phyloP scores from a whole-genome alignment of 2,113 vertebrate species.

The Ptilorrhoa leucosticta region DNA sequence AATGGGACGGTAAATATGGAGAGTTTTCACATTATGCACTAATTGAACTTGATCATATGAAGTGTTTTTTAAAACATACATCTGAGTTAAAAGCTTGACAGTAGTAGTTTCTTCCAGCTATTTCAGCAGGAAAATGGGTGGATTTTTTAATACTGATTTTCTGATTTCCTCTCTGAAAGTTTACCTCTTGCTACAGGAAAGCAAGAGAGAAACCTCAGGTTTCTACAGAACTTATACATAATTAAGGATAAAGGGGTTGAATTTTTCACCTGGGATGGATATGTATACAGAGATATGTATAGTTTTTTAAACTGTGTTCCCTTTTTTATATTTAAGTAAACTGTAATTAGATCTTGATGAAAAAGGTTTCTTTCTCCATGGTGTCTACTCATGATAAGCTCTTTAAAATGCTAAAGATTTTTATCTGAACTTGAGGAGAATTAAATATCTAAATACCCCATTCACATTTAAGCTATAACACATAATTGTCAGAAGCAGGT shows the following conservation, averaged over 20 bases:
- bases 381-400: not conserved
- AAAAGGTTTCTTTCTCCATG: not conserved
- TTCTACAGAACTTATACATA: not conserved
- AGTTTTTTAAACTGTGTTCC: not conserved
- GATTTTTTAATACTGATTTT: not conserved
- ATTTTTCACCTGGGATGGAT: not conserved
- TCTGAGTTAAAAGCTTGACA: not conserved
- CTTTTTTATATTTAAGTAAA: not conserved
- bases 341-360: not conserved
- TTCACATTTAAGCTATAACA: not conserved
- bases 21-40: not conserved
- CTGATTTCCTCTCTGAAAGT: not conserved
- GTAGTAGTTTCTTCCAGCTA: not conserved
- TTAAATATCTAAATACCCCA: not conserved
- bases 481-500: not conserved
- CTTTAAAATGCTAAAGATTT: not conserved
- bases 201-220: not conserved
- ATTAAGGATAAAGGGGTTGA: not conserved
- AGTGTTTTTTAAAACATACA: not conserved
- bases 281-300: not conserved
- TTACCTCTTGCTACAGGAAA: not conserved
- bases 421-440: not conserved
- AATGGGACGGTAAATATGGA: slow-evolving; percentile 67
- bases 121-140: not conserved
- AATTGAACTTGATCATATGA: not conserved